Evolutionary conservation across 2,797 vertebrate genomes (phyloP).

Genomic region (Leptodactylus fallax): DNA sequence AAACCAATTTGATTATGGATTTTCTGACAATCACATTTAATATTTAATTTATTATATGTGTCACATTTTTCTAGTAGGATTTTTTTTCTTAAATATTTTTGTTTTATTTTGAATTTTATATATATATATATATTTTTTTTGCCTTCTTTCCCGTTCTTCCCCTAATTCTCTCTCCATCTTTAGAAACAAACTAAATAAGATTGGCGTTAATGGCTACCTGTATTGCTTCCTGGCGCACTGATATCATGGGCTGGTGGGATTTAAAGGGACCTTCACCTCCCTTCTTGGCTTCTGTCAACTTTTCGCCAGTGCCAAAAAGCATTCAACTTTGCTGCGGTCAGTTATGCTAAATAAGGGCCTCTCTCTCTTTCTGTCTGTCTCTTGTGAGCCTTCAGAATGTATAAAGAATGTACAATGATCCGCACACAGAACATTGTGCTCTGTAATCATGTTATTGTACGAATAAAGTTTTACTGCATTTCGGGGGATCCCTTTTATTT

Average conservation of each 20-base stretch:
- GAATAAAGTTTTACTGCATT: constrained; percentile 84
- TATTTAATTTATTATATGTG: too few relatives aligned
- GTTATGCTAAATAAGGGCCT: constrained; percentile 60
- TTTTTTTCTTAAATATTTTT: neutral
- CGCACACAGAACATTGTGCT: constrained; percentile 75
- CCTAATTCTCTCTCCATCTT: constrained; percentile 70
- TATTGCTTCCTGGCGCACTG: constrained; percentile 77
- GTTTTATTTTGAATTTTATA: neutral
- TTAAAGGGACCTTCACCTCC: neutral
- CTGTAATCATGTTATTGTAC: constrained; percentile 78
- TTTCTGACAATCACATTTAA: too few relatives aligned
- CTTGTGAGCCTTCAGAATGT: constrained; percentile 63
- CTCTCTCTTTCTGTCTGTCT: constrained; percentile 21
- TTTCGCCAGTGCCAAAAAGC: constrained; percentile 64
- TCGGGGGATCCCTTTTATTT: constrained; percentile 31
- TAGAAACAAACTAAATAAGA: constrained; percentile 78
- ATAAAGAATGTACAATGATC: constrained; percentile 73
- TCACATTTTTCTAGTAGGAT: too few relatives aligned
- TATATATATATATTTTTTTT: too few relatives aligned
- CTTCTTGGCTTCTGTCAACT: constrained; percentile 60
- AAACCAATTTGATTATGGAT: too few relatives aligned
- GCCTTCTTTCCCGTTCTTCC: constrained; percentile 24
- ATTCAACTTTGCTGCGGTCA: constrained; percentile 63
- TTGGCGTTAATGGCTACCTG: constrained; percentile 77
- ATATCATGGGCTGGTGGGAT: constrained; percentile 52